Base-by-base conservation (phyloP, 2,888 invertebrate genomes). In the Branchipolynoe longqiensis region DNA sequence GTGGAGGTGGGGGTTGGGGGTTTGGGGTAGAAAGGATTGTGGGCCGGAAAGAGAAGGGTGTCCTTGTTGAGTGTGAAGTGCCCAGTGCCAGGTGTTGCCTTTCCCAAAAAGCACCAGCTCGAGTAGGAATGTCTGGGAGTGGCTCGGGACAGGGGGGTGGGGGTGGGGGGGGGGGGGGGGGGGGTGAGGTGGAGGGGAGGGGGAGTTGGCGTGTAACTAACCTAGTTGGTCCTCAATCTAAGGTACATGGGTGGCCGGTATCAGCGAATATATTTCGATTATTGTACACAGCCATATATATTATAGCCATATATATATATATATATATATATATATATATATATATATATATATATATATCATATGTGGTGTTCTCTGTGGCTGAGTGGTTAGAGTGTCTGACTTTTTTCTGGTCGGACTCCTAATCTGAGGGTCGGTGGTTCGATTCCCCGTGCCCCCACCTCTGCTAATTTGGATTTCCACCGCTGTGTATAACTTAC, bases 51-150 rank as follows among this genome's bases (percentile, higher is more conserved):
- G 62, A 62, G 62, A 62, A 62, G 25, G 25, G 62, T 33, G 69
- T 38, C 69, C 69, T 69, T 69, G 69, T 69, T 33, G 69, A 69
- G 33, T 6, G 69, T 69, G 36, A 69, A 69, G 69, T 69, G 69
- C 14, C 62, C 62, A 2, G 69, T 38, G 38, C 69, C 78, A 78
- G 78, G 78, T 78, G 78, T 1, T 25, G n/a, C 78, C 78, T 12
- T 40, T 41, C 78, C 78, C 78, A 78, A 41, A 54, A 54, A 41
- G 69, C 38, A 33, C 36, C 69, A 12, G 25, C 36, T 69, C 38
- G 69, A 69, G 69, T 69, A 38, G 36, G 22, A 1, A 33, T 69
- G 69, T 18, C 25, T 18, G 69, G 22, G 8, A 12, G 69, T 33
- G 36, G n/a, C n/a, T n/a, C n/a, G 69, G 38, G 69, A 69, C 38